Conservation (phyloP, 1,140 invertebrate genomes). For the Bombus sibiricus region DNA sequence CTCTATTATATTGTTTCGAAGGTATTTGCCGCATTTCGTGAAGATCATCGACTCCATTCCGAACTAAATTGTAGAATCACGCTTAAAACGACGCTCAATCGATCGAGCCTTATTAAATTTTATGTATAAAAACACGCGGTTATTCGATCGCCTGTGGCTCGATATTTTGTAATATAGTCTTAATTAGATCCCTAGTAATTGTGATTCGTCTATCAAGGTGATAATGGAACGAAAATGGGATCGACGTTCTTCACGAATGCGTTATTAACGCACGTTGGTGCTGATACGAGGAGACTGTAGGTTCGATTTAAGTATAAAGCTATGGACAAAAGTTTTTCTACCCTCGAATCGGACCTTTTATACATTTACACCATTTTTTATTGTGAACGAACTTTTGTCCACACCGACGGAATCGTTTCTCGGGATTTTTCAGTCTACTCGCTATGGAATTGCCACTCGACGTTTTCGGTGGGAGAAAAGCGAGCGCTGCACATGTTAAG, state of each 20-base stretch:
- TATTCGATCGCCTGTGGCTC: background rate
- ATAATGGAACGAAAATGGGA: background rate
- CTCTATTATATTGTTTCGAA: slow-evolving; percentile 29
- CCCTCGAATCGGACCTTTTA: slow-evolving; percentile 69
- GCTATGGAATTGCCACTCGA: slow-evolving; percentile 49
- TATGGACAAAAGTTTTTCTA: slow-evolving; percentile 66
- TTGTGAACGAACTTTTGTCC: slow-evolving; percentile 67
- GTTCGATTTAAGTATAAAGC: slow-evolving; percentile 24
- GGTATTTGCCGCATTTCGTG: slow-evolving; percentile 29
- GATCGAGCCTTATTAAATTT: slow-evolving; percentile 16
- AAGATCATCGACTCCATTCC: slow-evolving; percentile 30
- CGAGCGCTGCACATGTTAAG: slow-evolving; percentile 16
- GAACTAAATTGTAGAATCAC: slow-evolving; percentile 19
- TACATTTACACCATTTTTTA: slow-evolving; percentile 77
- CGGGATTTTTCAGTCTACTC: slow-evolving; percentile 6
- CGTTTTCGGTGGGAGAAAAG: slow-evolving; percentile 6
- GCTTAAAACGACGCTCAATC: slow-evolving; percentile 9
- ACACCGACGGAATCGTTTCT: slow-evolving; percentile 29
- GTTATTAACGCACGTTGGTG: slow-evolving; percentile 39
- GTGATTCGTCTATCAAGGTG: slow-evolving; percentile 29
- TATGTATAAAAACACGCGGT: background rate
- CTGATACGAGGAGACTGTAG: slow-evolving; percentile 30
- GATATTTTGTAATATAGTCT: slow-evolving; percentile 51
- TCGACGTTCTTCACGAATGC: slow-evolving; percentile 30
- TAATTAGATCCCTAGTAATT: slow-evolving; percentile 28